These are phyloP conservation scores for Smutsia temminckii DNA, from an alignment of 2,797 vertebrate genomes.

Conservation along the genomic window DNA sequence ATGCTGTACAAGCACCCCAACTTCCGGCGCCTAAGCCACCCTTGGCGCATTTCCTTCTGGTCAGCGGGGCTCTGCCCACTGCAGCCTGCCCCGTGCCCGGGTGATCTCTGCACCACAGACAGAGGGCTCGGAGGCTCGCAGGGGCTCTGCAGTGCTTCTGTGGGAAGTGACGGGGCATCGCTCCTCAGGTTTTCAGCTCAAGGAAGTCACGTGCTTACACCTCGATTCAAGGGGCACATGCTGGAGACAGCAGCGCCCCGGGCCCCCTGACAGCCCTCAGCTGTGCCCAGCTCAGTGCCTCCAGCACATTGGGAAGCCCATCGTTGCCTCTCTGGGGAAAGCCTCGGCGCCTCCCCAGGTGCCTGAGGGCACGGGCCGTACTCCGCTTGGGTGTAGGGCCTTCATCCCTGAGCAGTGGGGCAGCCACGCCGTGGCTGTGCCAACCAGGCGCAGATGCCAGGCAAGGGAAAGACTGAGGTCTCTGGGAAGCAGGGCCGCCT, in stretches of 20 bases:
- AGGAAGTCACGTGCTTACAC: not conserved
- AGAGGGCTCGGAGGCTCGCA: not conserved
- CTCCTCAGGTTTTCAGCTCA: not conserved
- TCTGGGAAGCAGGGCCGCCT: not conserved
- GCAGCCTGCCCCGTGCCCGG: not conserved
- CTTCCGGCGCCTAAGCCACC: not conserved
- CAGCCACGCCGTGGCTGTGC: not conserved
- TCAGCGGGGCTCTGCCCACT: not conserved
- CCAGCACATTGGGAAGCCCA: not conserved
- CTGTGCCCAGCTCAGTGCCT: not conserved
- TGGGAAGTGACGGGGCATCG: not conserved
- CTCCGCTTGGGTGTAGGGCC: too few species aligned
- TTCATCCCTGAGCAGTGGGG: not conserved
- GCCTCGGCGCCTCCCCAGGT: not conserved
- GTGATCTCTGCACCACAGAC: not conserved
- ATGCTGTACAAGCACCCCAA: not conserved
- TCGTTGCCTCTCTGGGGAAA: not conserved
- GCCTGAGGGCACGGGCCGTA: not conserved
- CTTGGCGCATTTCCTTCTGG: not conserved
- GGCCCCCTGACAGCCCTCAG: too few species aligned
- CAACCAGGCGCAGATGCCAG: fast-evolving
- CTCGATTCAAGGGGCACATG: too few species aligned
- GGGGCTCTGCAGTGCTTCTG: not conserved
- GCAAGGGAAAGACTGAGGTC: not conserved
- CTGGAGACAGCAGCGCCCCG: not conserved